Evolutionary conservation across 2,113 vertebrate genomes (phyloP).

Genomic region (Capreolus pygargus): DNA sequence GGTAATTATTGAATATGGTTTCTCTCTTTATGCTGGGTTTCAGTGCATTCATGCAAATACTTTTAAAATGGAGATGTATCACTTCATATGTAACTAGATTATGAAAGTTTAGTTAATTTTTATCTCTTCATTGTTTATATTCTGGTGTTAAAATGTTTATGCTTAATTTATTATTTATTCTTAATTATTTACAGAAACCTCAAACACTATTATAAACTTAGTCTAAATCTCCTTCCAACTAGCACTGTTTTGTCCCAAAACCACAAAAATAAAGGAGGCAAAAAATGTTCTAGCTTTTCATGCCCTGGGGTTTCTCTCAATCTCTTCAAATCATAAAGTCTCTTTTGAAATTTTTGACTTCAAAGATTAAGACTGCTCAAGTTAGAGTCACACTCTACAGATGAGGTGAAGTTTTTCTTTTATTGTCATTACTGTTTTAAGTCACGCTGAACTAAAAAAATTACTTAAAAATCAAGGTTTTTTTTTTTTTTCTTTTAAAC

Average conservation of each 20-base stretch:
- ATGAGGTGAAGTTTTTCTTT: neutral
- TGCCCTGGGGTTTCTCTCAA: neutral
- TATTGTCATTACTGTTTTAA: neutral
- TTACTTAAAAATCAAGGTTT: neutral
- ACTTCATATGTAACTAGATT: neutral
- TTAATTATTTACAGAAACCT: neutral
- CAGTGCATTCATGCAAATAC: neutral
- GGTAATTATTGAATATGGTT: neutral
- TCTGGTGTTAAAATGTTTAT: neutral
- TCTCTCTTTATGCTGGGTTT: neutral
- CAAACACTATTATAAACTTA: neutral
- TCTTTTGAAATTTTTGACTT: constrained; percentile 43
- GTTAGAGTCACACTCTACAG: neutral
- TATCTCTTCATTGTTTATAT: neutral
- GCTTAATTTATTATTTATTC: neutral
- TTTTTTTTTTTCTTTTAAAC: neutral
- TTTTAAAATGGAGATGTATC: neutral
- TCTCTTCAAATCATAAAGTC: constrained; percentile 19
- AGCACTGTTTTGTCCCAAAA: neutral
- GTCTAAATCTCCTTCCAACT: neutral
- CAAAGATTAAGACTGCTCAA: neutral
- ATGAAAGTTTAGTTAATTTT: neutral
- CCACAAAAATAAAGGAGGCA: neutral
- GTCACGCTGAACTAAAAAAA: neutral
- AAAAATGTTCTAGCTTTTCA: neutral